Base-by-base conservation (phyloP, 2,797 vertebrate genomes). In the Tokudaia muenninki region DNA sequence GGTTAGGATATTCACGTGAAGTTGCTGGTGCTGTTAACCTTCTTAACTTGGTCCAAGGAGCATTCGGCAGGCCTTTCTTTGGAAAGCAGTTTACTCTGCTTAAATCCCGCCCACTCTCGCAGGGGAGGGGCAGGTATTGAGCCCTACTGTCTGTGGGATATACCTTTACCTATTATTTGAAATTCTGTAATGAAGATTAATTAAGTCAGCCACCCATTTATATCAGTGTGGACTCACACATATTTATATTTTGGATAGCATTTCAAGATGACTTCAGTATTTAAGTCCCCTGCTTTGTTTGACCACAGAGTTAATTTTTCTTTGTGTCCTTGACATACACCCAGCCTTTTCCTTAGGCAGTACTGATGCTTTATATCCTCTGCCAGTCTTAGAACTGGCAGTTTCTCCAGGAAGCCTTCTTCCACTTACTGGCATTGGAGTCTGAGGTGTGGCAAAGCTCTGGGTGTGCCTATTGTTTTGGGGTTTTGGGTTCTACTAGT, bases 111-210 rank as follows among this genome's bases (percentile, higher is more conserved):
- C 67, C 19, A 65, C 21, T 13, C 41, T 75, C 26, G 13, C 31
- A 29, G 57, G 63, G 34, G 2, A 52, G 9, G n/a, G 22, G 10
- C 10, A n/a, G 61, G 11, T n/a, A 87, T 31, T 44, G 84, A 86
- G 9, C 11, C 37, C 65, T 6, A 44, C 14, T 29, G 92, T 10
- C 10, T 87, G 1, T 26, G 37, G 41, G 17, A 94, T 67, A 19
- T 59, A 81, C 63, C 14, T 89, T 96, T 59, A 74, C 34, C 37
- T 90, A 78, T 81, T 84, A 90, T 50, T 95, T 97, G n/a, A 86
- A 79, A 88, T 92, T 88, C 59, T 50, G 21, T 94, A 77, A 92
- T 37, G 91, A 90, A 80, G 11, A 65, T 57, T 57, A 14, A 31
- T 63, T 57, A 16, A 72, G 14, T 79, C 79, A 26, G 6, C 87